phyloP scores from a whole-genome alignment of 2,113 vertebrate species.

The Ornithorhynchus anatinus region DNA sequence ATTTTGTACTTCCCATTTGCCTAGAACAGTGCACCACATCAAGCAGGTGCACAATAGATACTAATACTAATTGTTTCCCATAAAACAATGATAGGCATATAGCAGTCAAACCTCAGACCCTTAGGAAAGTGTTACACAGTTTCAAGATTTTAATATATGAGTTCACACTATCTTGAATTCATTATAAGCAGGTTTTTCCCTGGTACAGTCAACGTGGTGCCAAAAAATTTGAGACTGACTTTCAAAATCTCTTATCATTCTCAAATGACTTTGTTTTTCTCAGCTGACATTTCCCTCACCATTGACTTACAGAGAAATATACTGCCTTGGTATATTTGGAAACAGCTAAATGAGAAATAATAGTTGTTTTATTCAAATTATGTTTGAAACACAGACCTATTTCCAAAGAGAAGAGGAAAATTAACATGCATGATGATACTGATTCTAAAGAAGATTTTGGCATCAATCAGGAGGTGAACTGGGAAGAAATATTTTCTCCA shows the following conservation, averaged over 20 bases:
- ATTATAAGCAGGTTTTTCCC: neutral
- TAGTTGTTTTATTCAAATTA: constrained; percentile 7
- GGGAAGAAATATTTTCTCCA: neutral
- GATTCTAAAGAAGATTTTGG: constrained; percentile 21
- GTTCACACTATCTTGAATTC: neutral
- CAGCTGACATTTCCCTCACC: neutral
- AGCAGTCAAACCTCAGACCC: neutral
- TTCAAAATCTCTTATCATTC: neutral
- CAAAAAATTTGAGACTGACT: neutral
- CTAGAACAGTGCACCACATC: no score
- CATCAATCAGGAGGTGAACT: neutral
- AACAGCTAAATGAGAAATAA: neutral
- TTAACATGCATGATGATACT: neutral
- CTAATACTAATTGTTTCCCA: no score
- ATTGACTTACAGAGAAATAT: neutral
- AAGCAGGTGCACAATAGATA: no score
- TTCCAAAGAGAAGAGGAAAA: no score
- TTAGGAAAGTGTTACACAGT: neutral
- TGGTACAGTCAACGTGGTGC: no score
- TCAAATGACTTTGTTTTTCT: neutral
- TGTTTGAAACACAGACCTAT: neutral
- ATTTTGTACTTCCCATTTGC: no score
- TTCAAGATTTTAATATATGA: neutral
- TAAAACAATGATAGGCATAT: neutral
- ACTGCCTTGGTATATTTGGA: neutral